phyloP scores from a whole-genome alignment of 2,888 invertebrate genomes.

The Myopa tessellatipennis region DNA sequence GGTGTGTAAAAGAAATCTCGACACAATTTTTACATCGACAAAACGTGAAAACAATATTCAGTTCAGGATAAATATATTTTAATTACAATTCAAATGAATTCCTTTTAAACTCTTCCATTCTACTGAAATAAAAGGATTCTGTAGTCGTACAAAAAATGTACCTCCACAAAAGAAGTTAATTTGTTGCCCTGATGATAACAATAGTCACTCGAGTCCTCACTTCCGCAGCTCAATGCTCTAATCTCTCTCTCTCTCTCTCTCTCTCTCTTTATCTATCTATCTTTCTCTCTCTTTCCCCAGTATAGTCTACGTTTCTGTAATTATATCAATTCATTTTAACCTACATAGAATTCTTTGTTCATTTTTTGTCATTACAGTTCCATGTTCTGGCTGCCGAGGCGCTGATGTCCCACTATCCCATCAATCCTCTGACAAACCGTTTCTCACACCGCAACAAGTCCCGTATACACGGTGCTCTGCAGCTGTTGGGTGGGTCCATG shows the following conservation, averaged over 20 bases:
- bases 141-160: too few species aligned
- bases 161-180: too few species aligned
- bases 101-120: too few species aligned
- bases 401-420: constrained; percentile 64
- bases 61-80: too few species aligned
- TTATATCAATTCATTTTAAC: constrained; percentile 18
- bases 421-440: constrained; percentile 60
- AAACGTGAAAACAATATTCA: too few species aligned
- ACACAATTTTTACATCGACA: too few species aligned
- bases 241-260: neutral
- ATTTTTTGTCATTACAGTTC: constrained; percentile 52
- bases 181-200: neutral
- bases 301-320: neutral
- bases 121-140: too few species aligned
- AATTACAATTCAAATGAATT: too few species aligned
- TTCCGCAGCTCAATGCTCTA: too few species aligned
- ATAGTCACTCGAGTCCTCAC: neutral
- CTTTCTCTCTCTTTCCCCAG: neutral
- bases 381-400: constrained; percentile 64
- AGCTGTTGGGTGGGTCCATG: constrained; percentile 62
- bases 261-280: too few species aligned
- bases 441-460: constrained; percentile 63
- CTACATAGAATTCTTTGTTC: neutral
- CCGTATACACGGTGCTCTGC: constrained; percentile 60
- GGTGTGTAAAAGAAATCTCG: too few species aligned